A percentile compares a stretch with the other conserved stretches of the same genome.
phyloP scores from a whole-genome alignment of 2,113 vertebrate species.

The Lontra canadensis region DNA sequence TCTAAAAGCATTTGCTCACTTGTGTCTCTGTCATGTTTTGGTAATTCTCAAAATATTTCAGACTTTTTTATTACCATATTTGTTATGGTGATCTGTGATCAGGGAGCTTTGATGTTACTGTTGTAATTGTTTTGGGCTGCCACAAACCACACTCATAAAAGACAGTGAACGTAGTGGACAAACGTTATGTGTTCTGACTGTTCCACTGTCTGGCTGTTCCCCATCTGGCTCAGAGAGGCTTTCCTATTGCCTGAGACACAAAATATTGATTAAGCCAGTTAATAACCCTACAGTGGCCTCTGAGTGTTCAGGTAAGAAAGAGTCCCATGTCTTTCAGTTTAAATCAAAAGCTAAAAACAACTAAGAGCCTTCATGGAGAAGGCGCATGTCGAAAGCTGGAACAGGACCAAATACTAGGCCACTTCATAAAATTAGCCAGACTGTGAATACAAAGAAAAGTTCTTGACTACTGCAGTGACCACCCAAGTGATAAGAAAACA shows the following conservation, averaged over 20 bases:
- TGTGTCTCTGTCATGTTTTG: not conserved
- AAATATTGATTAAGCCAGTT: not conserved
- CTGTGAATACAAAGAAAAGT: not conserved
- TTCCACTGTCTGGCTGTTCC: not conserved
- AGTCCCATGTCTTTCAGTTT: not conserved
- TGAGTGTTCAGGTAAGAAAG: not conserved
- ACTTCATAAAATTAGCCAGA: not conserved
- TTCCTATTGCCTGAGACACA: not conserved
- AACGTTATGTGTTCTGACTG: not conserved
- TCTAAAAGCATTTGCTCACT: not conserved
- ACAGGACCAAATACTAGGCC: not conserved
- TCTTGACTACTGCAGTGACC: not conserved
- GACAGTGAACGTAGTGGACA: not conserved
- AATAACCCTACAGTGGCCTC: not conserved
- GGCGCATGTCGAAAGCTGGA: not conserved
- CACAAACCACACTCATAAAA: not conserved
- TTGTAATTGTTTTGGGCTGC: not conserved
- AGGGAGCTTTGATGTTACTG: not conserved
- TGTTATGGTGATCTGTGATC: not conserved
- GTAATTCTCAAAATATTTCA: not conserved
- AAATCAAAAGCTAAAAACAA: not conserved
- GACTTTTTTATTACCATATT: not conserved
- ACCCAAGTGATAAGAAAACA: not conserved
- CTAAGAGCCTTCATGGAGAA: not conserved
- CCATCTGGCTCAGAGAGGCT: not conserved